Conservation (phyloP, 2,113 vertebrate genomes). For the Calyptomena viridis region DNA sequence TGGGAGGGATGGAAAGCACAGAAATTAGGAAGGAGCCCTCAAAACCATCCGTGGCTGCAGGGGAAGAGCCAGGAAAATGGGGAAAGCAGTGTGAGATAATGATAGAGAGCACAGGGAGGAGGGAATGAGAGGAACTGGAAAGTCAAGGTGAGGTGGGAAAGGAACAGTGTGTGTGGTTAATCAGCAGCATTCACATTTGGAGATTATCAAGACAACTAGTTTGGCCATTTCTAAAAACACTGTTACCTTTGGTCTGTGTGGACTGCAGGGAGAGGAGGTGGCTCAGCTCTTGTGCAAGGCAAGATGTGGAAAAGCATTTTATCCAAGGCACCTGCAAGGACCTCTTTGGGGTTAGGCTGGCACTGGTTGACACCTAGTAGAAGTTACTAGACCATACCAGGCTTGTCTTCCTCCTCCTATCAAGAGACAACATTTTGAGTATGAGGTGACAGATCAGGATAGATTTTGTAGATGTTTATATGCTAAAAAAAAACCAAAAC, state of each 20-base stretch:
- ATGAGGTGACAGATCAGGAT: background rate
- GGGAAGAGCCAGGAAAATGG: background rate
- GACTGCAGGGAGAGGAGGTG: background rate
- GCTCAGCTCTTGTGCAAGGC: background rate
- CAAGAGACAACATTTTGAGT: background rate
- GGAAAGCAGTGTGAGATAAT: background rate
- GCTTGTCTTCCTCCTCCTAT: background rate
- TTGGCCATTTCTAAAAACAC: background rate
- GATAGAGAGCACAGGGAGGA: background rate
- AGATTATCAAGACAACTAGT: background rate
- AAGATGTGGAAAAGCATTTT: background rate
- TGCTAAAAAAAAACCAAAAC: background rate
- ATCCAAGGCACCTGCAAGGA: background rate
- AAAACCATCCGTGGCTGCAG: rapidly evolving
- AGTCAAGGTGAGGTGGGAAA: background rate
- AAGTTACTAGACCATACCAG: background rate
- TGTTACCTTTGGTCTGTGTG: rapidly evolving
- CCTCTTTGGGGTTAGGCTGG: background rate
- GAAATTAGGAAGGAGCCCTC: background rate
- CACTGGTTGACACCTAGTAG: background rate
- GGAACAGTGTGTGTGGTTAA: background rate
- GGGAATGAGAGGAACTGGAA: background rate
- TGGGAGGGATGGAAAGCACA: background rate
- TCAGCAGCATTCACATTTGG: background rate
- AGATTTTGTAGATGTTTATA: background rate